Base-by-base conservation (phyloP, 2,888 invertebrate species). In the Agrotis clavis region DNA sequence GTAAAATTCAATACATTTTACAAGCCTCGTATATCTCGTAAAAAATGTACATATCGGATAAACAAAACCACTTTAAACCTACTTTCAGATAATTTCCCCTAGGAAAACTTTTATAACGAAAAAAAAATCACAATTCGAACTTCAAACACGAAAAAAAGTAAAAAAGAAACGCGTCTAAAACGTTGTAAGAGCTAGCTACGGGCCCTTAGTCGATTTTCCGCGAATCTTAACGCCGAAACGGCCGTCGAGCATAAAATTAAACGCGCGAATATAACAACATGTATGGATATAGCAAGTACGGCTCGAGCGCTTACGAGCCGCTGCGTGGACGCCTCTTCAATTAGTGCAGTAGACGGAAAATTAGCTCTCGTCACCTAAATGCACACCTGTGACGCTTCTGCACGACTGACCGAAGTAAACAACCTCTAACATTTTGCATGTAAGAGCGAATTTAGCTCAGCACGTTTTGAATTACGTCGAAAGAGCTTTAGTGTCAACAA, bases 291-390 rank as follows among this genome's bases (percentile, higher is more conserved):
- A 67, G 71, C 16, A 66, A 64, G 50, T 16, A 51, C n/a, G 64
- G 76, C 74, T 60, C 45, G 65, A 74, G 75, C 64, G 74, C 84
- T 88, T 83, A 88, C 87, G 85, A 85, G 13, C 79, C 84, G 81
- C 47, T 88, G 84, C 85, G 82, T 85, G 81, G 84, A 83, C 86
- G 86, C 87, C 88, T 86, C 81, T 85, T 75, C 88, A 90, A 92
- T 92, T 92, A 92, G 90, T 74, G 87, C 92, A 91, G 80, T 83
- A 92, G 92, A 93, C 93, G 91, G 93, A 90, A 92, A 93, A 93
- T 93, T 91, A 91, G 84, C 89, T 86, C 82, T 78, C 74, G 74
- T 74, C 86, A 85, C 81, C 76, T 81, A 81, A 80, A 80, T 81
- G 81, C 82, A 86, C 82, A 83, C 85, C 81, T 83, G 72, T 66